A percentile compares a stretch with the other conserved stretches of the same genome.
These are phyloP conservation scores for Lepeophtheirus salmonis DNA, from an alignment of 1,140 invertebrate species.

Conservation along the genomic window DNA sequence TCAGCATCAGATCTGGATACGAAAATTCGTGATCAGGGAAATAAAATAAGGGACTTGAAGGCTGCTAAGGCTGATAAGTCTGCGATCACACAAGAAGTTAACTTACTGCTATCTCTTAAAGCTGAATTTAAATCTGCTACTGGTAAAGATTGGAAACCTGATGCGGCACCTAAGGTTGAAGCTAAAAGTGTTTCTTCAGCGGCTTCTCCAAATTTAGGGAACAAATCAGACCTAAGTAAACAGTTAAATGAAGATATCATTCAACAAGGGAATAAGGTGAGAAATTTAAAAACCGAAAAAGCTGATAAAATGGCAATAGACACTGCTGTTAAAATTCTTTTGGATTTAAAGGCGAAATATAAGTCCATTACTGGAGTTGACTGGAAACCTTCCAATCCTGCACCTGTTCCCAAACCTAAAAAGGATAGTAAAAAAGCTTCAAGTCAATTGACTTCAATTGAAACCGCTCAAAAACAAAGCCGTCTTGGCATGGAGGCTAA, in stretches of 20 bases:
- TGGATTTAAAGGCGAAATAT: slow-evolving; percentile 32
- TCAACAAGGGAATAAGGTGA: slow-evolving; percentile 36
- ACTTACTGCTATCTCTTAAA: slow-evolving; percentile 17
- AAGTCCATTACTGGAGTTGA: slow-evolving; percentile 35
- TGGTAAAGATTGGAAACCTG: slow-evolving; percentile 21
- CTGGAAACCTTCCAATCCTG: slow-evolving; percentile 33
- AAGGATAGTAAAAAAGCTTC: slow-evolving; percentile 20
- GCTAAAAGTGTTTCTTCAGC: not conserved
- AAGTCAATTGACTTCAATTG: slow-evolving; percentile 20
- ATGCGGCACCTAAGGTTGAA: not conserved
- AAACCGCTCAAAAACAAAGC: slow-evolving; percentile 31
- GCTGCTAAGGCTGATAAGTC: slow-evolving; percentile 15
- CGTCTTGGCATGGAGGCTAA: slow-evolving; percentile 73
- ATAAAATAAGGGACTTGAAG: slow-evolving; percentile 20
- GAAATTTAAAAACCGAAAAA: slow-evolving; percentile 42
- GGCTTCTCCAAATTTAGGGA: no score
- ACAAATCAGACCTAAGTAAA: not conserved
- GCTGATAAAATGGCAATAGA: slow-evolving; percentile 28
- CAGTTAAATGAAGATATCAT: slow-evolving; percentile 26
- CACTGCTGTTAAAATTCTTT: slow-evolving; percentile 29
- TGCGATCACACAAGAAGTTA: slow-evolving; percentile 2
- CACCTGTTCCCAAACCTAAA: slow-evolving; percentile 26
- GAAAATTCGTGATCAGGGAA: slow-evolving; percentile 10
- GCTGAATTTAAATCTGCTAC: slow-evolving; percentile 24
- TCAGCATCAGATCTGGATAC: no score